Percentiles rank a stretch among this genome's conserved stretches.
These are phyloP conservation scores for Berghia stephanieae DNA, from an alignment of 1,140 invertebrate genomes.

Conservation along the genomic window DNA sequence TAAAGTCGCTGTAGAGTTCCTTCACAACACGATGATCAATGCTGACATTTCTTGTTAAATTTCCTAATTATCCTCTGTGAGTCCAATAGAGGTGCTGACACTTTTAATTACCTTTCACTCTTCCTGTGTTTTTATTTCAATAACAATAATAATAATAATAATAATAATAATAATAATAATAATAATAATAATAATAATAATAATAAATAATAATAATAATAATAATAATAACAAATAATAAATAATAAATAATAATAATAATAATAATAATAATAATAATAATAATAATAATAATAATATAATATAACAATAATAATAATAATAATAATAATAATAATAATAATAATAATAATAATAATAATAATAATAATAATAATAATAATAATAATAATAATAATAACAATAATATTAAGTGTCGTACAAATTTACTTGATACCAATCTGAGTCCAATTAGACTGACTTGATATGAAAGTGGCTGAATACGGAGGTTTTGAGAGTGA, in stretches of 20 bases:
- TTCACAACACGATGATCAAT: too few relatives aligned
- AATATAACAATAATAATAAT: too few relatives aligned
- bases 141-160: background rate
- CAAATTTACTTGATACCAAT: background rate
- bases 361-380: background rate
- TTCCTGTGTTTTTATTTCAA: too few relatives aligned
- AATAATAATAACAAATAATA: too few relatives aligned
- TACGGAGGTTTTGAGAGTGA: background rate
- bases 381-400: constrained; percentile 4
- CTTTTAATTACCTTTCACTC: too few relatives aligned
- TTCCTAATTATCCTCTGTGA: too few relatives aligned
- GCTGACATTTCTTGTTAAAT: too few relatives aligned
- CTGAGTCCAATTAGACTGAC: too few relatives aligned
- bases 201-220: background rate
- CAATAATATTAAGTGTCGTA: too few relatives aligned
- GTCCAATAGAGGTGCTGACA: too few relatives aligned
- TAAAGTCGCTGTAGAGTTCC: background rate
- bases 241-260: background rate
- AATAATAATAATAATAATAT: too few relatives aligned
- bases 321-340: background rate
- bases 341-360: constrained; percentile 4
- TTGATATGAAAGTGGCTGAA: too few relatives aligned
- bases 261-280: constrained; percentile 4
- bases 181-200: constrained; percentile 4
- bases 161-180: background rate